Percentiles rank a stretch among this genome's conserved stretches.
These are phyloP conservation scores for Hydrolagus affinis DNA, from an alignment of 2,113 vertebrate species.

Conservation along the genomic window DNA sequence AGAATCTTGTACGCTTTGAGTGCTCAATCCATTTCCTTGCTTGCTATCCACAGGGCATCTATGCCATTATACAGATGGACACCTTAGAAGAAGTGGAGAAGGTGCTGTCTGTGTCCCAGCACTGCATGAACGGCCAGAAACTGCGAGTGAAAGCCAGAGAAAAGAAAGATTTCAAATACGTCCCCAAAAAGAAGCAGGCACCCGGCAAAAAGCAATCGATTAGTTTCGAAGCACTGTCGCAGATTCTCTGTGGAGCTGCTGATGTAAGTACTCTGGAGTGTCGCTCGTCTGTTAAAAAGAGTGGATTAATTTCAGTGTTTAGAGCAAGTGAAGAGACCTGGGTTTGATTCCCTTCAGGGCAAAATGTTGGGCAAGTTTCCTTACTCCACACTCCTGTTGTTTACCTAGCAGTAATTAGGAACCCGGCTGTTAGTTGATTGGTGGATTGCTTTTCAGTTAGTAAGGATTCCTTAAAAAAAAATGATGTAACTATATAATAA, in stretches of 20 bases:
- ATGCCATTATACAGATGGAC: conserved; percentile 74
- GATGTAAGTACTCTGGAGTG: conserved; percentile 52
- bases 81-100: conserved; percentile 46
- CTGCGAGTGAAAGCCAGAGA: conserved; percentile 72
- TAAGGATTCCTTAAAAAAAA: no score
- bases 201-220: conserved; percentile 42
- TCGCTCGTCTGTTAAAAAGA: background rate
- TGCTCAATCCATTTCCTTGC: background rate
- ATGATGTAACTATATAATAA: no score
- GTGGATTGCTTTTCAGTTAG: no score
- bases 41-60: conserved; percentile 59
- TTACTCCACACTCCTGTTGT: no score
- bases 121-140: conserved; percentile 57
- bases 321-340: no score
- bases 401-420: no score
- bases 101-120: conserved; percentile 54
- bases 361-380: no score
- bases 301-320: no score
- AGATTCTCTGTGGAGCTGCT: conserved; percentile 51
- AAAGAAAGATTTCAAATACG: conserved; percentile 70
- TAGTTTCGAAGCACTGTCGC: conserved; percentile 51
- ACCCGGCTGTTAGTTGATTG: no score
- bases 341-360: no score
- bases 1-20: background rate
- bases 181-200: conserved; percentile 53